A percentile compares a stretch with the other conserved stretches of the same genome.
Evolutionary conservation across 2,113 vertebrate species (phyloP).

Genomic region (Cyanoramphus novaezelandiae): DNA sequence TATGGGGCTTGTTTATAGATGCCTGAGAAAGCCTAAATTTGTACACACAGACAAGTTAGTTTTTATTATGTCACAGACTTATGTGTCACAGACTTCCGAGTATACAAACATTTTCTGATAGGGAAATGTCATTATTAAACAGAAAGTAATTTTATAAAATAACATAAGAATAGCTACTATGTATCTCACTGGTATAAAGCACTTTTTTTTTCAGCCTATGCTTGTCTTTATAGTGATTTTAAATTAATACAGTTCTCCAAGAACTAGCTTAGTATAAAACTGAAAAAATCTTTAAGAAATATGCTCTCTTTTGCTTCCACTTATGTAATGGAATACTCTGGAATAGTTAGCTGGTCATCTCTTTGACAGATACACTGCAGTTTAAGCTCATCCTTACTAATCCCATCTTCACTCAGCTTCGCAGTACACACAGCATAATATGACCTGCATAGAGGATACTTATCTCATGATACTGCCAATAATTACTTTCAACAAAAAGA

Average conservation of each 20-base stretch:
- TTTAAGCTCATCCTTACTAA: background rate
- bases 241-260: background rate
- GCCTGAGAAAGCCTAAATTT: conserved; percentile 15
- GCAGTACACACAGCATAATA: background rate
- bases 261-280: background rate
- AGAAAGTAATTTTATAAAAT: background rate
- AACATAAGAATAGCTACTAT: background rate
- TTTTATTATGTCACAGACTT: background rate
- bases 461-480: background rate
- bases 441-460: background rate
- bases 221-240: background rate
- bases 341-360: background rate
- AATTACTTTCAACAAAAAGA: background rate
- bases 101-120: background rate
- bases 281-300: background rate
- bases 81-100: background rate
- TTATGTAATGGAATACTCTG: background rate
- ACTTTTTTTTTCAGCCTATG: background rate
- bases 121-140: conserved; percentile 17
- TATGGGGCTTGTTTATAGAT: background rate
- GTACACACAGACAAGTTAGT: background rate
- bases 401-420: background rate
- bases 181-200: background rate
- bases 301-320: background rate
- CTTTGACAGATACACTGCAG: background rate